A percentile compares a stretch with the other conserved stretches of the same genome.
Conservation (phyloP, 2,797 vertebrate genomes). For the Brachyrhaphis roseni region DNA sequence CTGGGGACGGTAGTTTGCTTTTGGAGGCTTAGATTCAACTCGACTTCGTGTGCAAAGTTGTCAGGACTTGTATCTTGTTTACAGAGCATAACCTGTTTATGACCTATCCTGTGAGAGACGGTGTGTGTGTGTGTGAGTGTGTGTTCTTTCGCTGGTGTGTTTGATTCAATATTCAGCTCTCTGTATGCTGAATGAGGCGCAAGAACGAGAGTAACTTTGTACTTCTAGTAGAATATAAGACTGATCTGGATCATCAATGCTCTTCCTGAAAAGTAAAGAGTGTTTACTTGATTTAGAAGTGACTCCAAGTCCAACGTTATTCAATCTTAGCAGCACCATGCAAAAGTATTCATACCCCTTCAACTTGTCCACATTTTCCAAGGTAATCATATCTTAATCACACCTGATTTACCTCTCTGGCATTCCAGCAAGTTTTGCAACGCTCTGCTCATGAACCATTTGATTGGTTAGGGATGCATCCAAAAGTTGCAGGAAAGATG, state of each 20-base stretch:
- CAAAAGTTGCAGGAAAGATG: background rate
- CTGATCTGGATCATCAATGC: constrained; percentile 43
- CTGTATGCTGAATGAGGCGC: background rate
- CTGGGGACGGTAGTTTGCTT: constrained; percentile 68
- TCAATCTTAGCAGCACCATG: background rate
- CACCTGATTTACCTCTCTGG: background rate
- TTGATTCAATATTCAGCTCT: background rate
- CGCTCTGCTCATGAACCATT: background rate
- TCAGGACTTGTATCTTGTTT: constrained; percentile 79
- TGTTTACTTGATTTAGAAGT: constrained; percentile 45
- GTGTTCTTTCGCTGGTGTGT: background rate
- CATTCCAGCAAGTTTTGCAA: background rate
- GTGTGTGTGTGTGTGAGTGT: constrained; percentile 10
- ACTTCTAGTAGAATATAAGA: background rate
- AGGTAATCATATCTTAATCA: background rate
- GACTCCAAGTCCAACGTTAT: constrained; percentile 20
- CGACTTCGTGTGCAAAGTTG: constrained; percentile 81
- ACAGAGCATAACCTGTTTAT: constrained; percentile 66
- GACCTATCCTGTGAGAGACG: constrained; percentile 35
- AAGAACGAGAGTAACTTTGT: background rate
- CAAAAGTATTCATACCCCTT: background rate
- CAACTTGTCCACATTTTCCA: background rate
- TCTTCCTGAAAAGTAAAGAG: constrained; percentile 47
- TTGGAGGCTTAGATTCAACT: constrained; percentile 77
- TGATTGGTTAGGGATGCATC: background rate